Conservation (phyloP, 2,797 vertebrate genomes). For the Rhynchonycteris naso region DNA sequence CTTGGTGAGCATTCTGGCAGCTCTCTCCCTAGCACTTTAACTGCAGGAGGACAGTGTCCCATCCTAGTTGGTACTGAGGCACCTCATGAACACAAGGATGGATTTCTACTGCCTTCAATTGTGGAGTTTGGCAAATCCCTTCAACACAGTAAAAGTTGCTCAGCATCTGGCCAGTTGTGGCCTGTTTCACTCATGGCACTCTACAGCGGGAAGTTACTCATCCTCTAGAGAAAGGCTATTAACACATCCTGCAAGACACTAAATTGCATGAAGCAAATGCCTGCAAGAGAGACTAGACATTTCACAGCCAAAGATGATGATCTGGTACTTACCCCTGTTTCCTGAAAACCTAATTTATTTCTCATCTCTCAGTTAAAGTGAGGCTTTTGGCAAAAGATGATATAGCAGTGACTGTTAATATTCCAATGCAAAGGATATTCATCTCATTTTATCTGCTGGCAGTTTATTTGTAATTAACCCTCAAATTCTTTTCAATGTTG, state of each 20-base stretch:
- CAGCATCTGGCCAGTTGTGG: constrained; percentile 55
- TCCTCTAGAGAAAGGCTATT: constrained; percentile 75
- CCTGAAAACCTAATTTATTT: constrained; percentile 70
- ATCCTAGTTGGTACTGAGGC: not conserved
- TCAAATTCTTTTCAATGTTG: not conserved
- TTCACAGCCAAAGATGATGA: constrained; percentile 64
- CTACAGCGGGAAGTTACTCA: constrained; percentile 70
- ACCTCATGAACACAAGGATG: constrained; percentile 32
- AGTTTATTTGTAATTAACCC: not conserved
- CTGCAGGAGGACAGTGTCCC: not conserved
- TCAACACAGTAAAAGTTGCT: constrained; percentile 47
- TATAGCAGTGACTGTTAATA: not conserved
- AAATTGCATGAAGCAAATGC: constrained; percentile 76
- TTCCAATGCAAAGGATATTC: not conserved
- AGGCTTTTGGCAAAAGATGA: not conserved
- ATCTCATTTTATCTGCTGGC: not conserved
- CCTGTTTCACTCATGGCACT: not conserved
- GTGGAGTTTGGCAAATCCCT: constrained; percentile 58
- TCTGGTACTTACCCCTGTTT: constrained; percentile 67
- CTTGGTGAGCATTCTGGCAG: rapidly evolving
- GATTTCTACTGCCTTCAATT: constrained; percentile 57
- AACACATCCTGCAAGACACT: constrained; percentile 76
- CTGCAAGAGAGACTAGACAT: constrained; percentile 73
- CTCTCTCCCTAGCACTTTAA: not conserved
- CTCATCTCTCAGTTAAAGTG: constrained; percentile 76